phyloP scores from a whole-genome alignment of 2,113 vertebrate genomes.

The Limanda limanda region DNA sequence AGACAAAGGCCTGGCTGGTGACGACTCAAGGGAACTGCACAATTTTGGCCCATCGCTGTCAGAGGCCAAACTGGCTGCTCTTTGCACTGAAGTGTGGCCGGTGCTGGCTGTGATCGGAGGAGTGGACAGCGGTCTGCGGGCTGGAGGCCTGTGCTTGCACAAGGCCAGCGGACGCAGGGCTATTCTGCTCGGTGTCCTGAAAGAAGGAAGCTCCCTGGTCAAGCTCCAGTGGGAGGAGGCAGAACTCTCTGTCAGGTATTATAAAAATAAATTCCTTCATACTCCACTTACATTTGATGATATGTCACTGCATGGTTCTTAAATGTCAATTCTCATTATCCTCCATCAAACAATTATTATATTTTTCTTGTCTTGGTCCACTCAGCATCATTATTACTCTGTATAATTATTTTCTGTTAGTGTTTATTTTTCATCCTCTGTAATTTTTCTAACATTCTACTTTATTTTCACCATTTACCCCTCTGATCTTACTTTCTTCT shows the following conservation, averaged over 20 bases:
- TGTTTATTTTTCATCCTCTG: conserved; percentile 54
- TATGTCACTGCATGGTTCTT: not conserved
- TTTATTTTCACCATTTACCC: conserved; percentile 66
- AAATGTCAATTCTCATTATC: conserved; percentile 42
- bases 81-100: conserved; percentile 85
- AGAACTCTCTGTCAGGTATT: conserved; percentile 84
- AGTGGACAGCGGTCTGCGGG: conserved; percentile 83
- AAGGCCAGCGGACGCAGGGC: conserved; percentile 81
- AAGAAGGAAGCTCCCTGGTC: conserved; percentile 82
- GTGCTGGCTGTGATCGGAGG: conserved; percentile 85
- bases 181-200: conserved; percentile 82
- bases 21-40: conserved; percentile 42
- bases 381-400: conserved; percentile 57
- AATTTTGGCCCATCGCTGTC: conserved; percentile 65
- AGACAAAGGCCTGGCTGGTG: conserved; percentile 36
- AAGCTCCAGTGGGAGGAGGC: conserved; percentile 87
- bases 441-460: conserved; percentile 61
- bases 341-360: conserved; percentile 52
- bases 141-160: conserved; percentile 82
- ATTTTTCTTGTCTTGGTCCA: conserved; percentile 58
- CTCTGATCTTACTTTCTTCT: conserved; percentile 71
- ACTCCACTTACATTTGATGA: not conserved
- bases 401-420: conserved; percentile 48
- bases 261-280: not conserved
- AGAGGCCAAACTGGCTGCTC: conserved; percentile 77